phyloP scores from a whole-genome alignment of 2,888 invertebrate species.

The Globia sparganii region DNA sequence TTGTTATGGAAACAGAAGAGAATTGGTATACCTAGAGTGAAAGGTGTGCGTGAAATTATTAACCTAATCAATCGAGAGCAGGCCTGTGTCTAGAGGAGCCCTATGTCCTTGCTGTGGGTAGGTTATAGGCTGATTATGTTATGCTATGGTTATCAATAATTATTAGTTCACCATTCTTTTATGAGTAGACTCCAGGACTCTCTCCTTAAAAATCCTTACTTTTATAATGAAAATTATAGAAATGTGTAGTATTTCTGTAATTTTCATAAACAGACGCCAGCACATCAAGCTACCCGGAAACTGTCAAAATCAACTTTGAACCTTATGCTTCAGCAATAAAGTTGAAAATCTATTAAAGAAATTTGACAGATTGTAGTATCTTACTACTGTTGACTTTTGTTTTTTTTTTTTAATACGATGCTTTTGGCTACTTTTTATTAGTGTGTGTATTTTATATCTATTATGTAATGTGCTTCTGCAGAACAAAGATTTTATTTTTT shows the following conservation, averaged over 20 bases:
- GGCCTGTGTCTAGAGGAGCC: not conserved
- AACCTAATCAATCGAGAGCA: not conserved
- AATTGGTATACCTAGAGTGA: not conserved
- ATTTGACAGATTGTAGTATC: too few species aligned
- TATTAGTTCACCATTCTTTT: not conserved
- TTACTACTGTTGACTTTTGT: too few species aligned
- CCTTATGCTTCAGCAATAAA: too few species aligned
- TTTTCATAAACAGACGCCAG: too few species aligned
- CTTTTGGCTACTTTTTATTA: not conserved
- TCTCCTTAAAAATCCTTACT: not conserved
- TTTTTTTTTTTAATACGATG: not conserved
- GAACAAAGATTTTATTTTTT: too few species aligned
- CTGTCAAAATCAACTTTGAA: too few species aligned
- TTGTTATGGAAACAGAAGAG: not conserved
- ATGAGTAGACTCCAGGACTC: not conserved
- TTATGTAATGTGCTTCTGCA: too few species aligned
- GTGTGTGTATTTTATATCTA: too few species aligned
- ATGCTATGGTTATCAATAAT: not conserved
- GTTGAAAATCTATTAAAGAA: too few species aligned
- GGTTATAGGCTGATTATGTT: not conserved
- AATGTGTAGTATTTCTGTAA: too few species aligned
- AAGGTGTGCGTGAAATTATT: not conserved
- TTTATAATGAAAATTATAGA: not conserved
- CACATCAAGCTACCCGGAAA: too few species aligned
- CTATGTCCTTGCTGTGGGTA: not conserved